phyloP scores from a whole-genome alignment of 92 coral and sea anemone species.

The Actinernus sp. region DNA sequence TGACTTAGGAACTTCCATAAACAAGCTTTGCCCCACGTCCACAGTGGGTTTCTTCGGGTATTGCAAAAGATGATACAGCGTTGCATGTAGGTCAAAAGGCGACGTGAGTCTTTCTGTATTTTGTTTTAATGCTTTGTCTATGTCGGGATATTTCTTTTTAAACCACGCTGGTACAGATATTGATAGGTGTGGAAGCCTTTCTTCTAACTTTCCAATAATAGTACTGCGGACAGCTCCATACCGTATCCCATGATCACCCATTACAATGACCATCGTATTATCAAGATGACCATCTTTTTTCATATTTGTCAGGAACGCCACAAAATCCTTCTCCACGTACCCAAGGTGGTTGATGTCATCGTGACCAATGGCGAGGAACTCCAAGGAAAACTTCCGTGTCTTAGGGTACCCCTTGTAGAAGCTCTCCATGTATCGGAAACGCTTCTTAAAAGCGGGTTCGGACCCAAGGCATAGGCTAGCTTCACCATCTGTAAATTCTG shows the following conservation, averaged over 20 bases:
- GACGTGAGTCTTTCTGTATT: constrained; percentile 54
- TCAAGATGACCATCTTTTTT: constrained; percentile 37
- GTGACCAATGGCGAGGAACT: constrained; percentile 57
- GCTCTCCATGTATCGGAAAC: constrained; percentile 52
- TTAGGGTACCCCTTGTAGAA: constrained; percentile 55
- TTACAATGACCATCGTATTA: constrained; percentile 45
- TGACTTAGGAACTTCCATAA: constrained; percentile 45
- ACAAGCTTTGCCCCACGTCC: constrained; percentile 58
- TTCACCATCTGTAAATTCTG: constrained; percentile 8
- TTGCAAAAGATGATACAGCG: constrained; percentile 50
- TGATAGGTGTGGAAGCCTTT: constrained; percentile 60
- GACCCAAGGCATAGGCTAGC: constrained; percentile 51
- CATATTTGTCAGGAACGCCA: constrained; percentile 28
- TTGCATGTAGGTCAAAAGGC: constrained; percentile 73
- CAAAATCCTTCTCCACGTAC: constrained; percentile 48
- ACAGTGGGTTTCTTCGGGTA: constrained; percentile 20
- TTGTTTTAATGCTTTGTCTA: constrained; percentile 13
- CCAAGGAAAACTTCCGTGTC: constrained; percentile 55
- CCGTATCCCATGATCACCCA: constrained; percentile 77
- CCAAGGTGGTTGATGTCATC: constrained; percentile 72
- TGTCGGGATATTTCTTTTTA: constrained; percentile 40
- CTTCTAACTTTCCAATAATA: constrained; percentile 64
- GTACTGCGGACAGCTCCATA: constrained; percentile 68
- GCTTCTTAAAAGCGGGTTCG: constrained; percentile 46
- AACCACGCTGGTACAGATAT: constrained; percentile 69